Evolutionary conservation across 1,140 invertebrate species (phyloP).

Genomic region (Ips typographus): DNA sequence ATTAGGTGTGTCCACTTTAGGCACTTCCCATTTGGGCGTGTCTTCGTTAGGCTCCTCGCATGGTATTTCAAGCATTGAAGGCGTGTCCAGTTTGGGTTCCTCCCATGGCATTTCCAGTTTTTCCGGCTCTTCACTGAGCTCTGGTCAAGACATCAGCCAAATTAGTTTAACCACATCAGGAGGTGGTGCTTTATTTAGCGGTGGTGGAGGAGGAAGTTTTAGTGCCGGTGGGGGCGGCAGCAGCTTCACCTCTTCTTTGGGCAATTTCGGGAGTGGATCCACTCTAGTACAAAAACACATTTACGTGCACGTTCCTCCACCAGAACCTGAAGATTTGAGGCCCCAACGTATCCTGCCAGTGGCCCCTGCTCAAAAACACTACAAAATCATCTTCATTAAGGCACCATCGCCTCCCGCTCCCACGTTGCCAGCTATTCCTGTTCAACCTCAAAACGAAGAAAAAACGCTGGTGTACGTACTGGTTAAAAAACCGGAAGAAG

Average conservation of each 20-base stretch:
- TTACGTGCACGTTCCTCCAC: slow-evolving; percentile 70
- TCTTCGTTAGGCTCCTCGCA: neutral
- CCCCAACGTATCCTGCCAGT: slow-evolving; percentile 56
- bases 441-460: slow-evolving; percentile 75
- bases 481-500: slow-evolving; percentile 81
- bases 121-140: neutral
- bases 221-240: slow-evolving; percentile 13
- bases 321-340: slow-evolving; percentile 69
- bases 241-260: slow-evolving; percentile 35
- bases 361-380: slow-evolving; percentile 75
- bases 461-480: slow-evolving; percentile 89
- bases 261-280: slow-evolving; percentile 35
- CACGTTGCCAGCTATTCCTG: slow-evolving; percentile 62
- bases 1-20: slow-evolving; percentile 5
- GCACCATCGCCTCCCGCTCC: slow-evolving; percentile 76
- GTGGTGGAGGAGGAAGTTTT: neutral
- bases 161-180: neutral
- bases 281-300: slow-evolving; percentile 72
- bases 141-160: neutral
- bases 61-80: neutral
- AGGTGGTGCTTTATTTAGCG: neutral
- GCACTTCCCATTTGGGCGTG: neutral
- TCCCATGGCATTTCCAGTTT: slow-evolving; percentile 2
- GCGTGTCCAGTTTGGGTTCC: neutral
- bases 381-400: slow-evolving; percentile 90